phyloP scores from a whole-genome alignment of 2,113 vertebrate genomes.

The Nothobranchius furzeri region DNA sequence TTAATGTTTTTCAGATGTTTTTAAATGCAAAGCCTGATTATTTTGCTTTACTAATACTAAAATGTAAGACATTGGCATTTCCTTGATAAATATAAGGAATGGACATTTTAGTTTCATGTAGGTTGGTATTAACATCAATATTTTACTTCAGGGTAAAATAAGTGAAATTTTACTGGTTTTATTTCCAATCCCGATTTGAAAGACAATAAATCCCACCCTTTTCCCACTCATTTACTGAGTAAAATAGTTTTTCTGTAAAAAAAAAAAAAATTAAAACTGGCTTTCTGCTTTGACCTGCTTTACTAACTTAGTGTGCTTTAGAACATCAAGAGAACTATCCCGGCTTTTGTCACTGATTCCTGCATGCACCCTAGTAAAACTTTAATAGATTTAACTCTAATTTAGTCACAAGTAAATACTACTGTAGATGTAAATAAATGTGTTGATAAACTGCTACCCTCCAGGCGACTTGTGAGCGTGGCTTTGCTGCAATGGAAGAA shows the following conservation, averaged over 20 bases:
- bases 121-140: too few species aligned
- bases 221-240: constrained; percentile 16
- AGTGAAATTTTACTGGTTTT: not conserved
- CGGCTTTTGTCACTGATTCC: constrained; percentile 42
- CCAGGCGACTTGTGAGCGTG: constrained; percentile 96
- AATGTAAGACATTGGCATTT: not conserved
- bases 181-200: not conserved
- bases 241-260: constrained; percentile 5
- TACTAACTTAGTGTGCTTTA: constrained; percentile 54
- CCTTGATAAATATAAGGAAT: too few species aligned
- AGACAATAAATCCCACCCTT: constrained; percentile 36
- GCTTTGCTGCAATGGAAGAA: constrained; percentile 97
- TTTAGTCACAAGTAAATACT: constrained; percentile 14
- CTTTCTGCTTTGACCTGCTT: constrained; percentile 31
- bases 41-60: not conserved
- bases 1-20: constrained; percentile 1
- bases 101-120: too few species aligned
- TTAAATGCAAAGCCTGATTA: not conserved
- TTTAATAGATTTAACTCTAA: constrained; percentile 24
- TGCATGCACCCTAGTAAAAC: constrained; percentile 40
- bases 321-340: constrained; percentile 38
- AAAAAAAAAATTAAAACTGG: not conserved
- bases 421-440: not conserved
- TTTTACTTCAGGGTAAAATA: too few species aligned
- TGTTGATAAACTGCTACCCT: not conserved